Evolutionary conservation across 2,797 vertebrate species (phyloP), one percentile per base, ranked within the genome.

Genomic region (Alfaro cultratus): DNA sequence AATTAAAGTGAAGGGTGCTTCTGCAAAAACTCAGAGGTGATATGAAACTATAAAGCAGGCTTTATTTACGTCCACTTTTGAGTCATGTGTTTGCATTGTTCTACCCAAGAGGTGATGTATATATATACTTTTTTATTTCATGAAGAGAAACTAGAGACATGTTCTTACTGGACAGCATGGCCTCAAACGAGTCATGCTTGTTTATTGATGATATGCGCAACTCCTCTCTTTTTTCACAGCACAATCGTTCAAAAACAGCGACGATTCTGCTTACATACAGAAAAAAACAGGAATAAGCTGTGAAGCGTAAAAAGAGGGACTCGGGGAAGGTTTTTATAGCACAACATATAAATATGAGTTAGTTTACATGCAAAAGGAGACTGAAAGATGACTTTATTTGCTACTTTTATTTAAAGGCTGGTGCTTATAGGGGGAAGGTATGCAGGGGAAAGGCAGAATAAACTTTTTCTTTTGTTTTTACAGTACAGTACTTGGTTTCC

Each of bases 321-420:
- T 26, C 47, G 49, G 71, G 75, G 77, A 84, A 79, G 76, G 80
- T 88, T 91, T 15, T 93, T 87, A 95, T 93, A 94, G 93, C 90
- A 89, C 79, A 86, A 92, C 92, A 95, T 89, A 95, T 91, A 96
- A 96, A 96, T 94, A 95, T 90, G 93, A 91, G 79, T 93, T 89
- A 93, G 88, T 93, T 91, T 85, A 93, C 95, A 95, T 93, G 94
- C 95, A 95, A 84, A 86, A 87, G 88, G 80, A 92, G 80, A 89
- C 85, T 81, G 86, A 85, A 89, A 83, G 82, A 84, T 60, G 8
- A 78, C n/a, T 80, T 81, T 80, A 41, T 84, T 89, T 89, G 91
- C 91, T 91, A 91, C 88, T 86, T 90, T 91, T 91, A 80, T 85
- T 90, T 85, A 82, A 92, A 95, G 93, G 93, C 92, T 87, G 92